A percentile compares a stretch with the other conserved stretches of the same genome.
phyloP scores from a whole-genome alignment of 2,888 invertebrate genomes.

The Mactromeris polynyma region DNA sequence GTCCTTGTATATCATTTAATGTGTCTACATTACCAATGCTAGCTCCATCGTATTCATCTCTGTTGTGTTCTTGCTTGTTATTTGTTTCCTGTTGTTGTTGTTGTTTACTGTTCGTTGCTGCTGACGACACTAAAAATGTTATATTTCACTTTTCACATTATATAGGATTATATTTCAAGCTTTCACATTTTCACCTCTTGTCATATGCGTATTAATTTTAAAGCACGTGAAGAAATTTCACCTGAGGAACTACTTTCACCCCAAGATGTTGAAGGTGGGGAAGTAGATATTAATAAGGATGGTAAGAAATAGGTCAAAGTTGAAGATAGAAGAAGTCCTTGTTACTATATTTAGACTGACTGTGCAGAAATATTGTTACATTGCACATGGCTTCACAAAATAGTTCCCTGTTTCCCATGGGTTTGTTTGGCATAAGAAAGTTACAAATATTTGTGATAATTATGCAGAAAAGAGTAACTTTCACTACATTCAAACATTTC shows the following conservation, averaged over 20 bases:
- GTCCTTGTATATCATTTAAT: no score
- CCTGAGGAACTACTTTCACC: slow-evolving; percentile 31
- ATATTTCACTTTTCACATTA: neutral
- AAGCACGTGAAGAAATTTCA: slow-evolving; percentile 35
- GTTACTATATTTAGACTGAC: slow-evolving; percentile 12
- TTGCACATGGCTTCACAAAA: neutral
- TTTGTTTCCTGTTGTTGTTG: neutral
- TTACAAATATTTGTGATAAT: neutral
- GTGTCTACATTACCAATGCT: neutral
- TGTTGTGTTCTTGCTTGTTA: neutral
- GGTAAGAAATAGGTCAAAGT: slow-evolving; percentile 50
- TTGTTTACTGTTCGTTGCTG: neutral
- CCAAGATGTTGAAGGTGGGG: no score
- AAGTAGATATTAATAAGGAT: slow-evolving; percentile 38
- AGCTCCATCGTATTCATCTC: neutral
- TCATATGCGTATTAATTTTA: slow-evolving; percentile 40
- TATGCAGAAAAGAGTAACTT: neutral
- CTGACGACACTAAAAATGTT: neutral
- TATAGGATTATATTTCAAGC: neutral
- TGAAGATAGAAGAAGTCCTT: slow-evolving; percentile 23
- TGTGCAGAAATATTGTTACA: neutral
- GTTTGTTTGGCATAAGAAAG: neutral
- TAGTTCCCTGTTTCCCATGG: neutral
- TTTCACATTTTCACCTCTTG: neutral
- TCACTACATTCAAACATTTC: neutral